Percentiles rank a stretch among this genome's conserved stretches.
These are phyloP conservation scores for Epinephelus awoara DNA, from an alignment of 2,797 vertebrate species.

Conservation along the genomic window DNA sequence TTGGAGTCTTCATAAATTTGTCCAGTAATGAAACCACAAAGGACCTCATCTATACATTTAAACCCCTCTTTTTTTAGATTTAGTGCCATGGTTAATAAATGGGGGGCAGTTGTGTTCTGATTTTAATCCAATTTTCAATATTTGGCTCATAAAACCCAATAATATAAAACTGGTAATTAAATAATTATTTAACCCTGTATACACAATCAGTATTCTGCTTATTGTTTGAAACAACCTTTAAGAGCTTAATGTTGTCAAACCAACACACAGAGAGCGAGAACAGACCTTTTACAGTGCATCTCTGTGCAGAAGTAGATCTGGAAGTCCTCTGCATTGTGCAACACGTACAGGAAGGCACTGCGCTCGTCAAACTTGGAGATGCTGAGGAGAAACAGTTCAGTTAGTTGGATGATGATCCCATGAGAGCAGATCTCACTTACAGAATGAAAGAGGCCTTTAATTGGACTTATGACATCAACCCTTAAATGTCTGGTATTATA, in stretches of 20 bases:
- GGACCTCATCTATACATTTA: background rate
- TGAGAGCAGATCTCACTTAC: slow-evolving; percentile 10
- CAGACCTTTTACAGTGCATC: slow-evolving; percentile 94
- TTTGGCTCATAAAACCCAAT: background rate
- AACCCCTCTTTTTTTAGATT: background rate
- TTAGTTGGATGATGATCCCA: slow-evolving; percentile 19
- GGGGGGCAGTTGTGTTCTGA: background rate
- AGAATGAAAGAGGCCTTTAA: slow-evolving; percentile 27
- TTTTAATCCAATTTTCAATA: background rate
- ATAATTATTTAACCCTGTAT: background rate
- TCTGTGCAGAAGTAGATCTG: slow-evolving; percentile 99
- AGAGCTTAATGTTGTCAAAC: background rate
- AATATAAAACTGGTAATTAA: background rate
- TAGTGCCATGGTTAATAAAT: background rate
- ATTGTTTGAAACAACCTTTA: background rate
- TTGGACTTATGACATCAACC: slow-evolving; percentile 8
- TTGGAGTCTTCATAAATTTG: background rate
- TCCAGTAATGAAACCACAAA: background rate
- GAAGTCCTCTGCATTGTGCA: slow-evolving; percentile 98
- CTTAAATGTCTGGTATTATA: background rate
- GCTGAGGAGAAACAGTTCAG: slow-evolving; percentile 79
- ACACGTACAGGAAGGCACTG: slow-evolving; percentile 96
- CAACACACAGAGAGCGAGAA: background rate
- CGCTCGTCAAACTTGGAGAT: slow-evolving; percentile 99
- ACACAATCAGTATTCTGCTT: no score